A percentile compares a stretch with the other conserved stretches of the same genome.
phyloP scores from a whole-genome alignment of 2,113 vertebrate species.

The Herpetotheres cachinnans region DNA sequence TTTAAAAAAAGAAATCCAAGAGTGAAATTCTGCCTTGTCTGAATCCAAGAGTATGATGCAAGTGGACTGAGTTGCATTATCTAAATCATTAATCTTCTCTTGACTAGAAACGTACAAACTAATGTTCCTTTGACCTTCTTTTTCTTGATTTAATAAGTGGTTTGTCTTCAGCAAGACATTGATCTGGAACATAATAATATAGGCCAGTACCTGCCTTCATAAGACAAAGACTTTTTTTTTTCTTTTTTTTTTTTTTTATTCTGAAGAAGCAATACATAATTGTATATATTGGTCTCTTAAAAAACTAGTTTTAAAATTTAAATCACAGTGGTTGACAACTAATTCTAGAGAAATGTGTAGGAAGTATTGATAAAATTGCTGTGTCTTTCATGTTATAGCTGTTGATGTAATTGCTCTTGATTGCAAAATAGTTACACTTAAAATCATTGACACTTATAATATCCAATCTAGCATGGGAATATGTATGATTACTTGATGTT shows the following conservation, averaged over 20 bases:
- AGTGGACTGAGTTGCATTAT: background rate
- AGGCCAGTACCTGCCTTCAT: background rate
- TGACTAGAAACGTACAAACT: background rate
- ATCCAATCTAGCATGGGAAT: background rate
- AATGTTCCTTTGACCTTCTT: background rate
- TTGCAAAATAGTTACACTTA: background rate
- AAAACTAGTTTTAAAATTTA: background rate
- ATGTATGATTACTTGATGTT: background rate
- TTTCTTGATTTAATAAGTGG: background rate
- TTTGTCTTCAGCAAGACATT: background rate
- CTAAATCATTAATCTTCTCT: background rate
- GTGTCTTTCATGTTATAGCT: background rate
- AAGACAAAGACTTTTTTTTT: background rate
- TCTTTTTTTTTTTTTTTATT: background rate
- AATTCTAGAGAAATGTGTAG: background rate
- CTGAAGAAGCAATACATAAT: background rate
- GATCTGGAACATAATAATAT: background rate
- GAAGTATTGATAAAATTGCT: background rate
- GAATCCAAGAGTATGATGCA: background rate
- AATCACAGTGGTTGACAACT: background rate
- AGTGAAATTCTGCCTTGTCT: background rate
- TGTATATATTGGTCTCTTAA: background rate
- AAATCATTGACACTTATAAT: background rate
- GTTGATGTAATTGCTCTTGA: background rate
- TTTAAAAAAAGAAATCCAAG: background rate